Evolutionary conservation across 2,797 vertebrate species (phyloP), one percentile per base, ranked within the genome.

Genomic region (Sebastes nivosus): DNA sequence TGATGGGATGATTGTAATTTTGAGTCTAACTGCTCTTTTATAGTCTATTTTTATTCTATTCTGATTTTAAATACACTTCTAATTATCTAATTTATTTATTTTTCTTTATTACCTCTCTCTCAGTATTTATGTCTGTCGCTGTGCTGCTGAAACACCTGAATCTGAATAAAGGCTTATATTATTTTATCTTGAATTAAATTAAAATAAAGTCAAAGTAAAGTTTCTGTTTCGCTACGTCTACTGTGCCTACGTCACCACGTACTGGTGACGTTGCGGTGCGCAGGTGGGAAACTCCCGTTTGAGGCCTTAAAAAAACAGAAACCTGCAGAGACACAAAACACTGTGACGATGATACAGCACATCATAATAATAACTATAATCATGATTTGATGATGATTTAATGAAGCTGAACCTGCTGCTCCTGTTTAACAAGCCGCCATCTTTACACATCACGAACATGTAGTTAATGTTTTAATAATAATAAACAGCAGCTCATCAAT

Each of bases 241-340:
- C 14, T 8, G 0, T 24, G 1, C 1, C 63, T 38, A 27, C 67
- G 67, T 70, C 67, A 70, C 7, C 9, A 25, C 67, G 67, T 36
- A 25, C 2, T 14, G 2, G 34, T 71, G 55, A 71, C 69, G 69
- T 42, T 1, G 1, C 34, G 6, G 8, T 55, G 2, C 52, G 52
- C 16, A 34, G 52, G 55, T 60, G 69, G 69, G 69, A 71, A 71
- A 71, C 18, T 71, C 69, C 69, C 69, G 34, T 29, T 59, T 59
- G 2, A 14, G 67, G 29, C 67, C 52, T 63, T 5, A 42, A 46
- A 69, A 22, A 2, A 32, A 50, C 63, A 20, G 10, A n/a, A 46
- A 61, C 22, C 30, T 16, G 11, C n/a, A 20, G 16, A 46, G 25
- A 50, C 65, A 27, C 2, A 30, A 67, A 22, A 14, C 59, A 52